A percentile compares a stretch with the other conserved stretches of the same genome.
Conservation (phyloP, 2,797 vertebrate genomes). For the Tapirus indicus region DNA sequence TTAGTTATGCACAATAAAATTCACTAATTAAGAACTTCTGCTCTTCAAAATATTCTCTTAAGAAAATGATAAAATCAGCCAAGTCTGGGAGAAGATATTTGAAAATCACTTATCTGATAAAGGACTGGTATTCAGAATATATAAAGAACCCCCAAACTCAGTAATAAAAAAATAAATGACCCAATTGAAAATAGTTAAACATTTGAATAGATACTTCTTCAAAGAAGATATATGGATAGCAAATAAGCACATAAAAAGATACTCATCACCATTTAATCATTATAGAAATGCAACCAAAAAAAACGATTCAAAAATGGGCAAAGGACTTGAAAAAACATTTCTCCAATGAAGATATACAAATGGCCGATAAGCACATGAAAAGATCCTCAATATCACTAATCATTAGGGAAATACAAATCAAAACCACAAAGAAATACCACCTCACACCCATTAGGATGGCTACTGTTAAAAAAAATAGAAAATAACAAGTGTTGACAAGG, state of each 20-base stretch:
- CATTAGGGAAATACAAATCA: not conserved
- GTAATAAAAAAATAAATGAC: not conserved
- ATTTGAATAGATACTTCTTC: not conserved
- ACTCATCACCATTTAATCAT: not conserved
- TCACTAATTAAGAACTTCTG: not conserved
- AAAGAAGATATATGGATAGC: not conserved
- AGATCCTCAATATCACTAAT: not conserved
- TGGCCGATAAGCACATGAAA: not conserved
- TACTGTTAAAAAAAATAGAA: not conserved
- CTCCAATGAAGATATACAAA: not conserved
- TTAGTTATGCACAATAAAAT: not conserved
- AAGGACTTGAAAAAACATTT: not conserved
- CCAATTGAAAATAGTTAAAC: not conserved
- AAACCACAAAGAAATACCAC: not conserved
- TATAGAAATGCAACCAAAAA: not conserved
- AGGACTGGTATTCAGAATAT: not conserved
- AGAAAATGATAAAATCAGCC: constrained; percentile 7
- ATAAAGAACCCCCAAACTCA: not conserved
- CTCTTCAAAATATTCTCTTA: constrained; percentile 9
- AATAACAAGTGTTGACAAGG: not conserved
- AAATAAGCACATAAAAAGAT: not conserved
- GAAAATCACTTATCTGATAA: not conserved
- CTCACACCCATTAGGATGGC: not conserved
- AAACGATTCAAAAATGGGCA: not conserved
- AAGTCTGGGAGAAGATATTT: not conserved